Percentiles rank a stretch among this genome's conserved stretches.
phyloP scores from a whole-genome alignment of 35 echinoderm and acorn worm species.

The Lytechinus pictus region DNA sequence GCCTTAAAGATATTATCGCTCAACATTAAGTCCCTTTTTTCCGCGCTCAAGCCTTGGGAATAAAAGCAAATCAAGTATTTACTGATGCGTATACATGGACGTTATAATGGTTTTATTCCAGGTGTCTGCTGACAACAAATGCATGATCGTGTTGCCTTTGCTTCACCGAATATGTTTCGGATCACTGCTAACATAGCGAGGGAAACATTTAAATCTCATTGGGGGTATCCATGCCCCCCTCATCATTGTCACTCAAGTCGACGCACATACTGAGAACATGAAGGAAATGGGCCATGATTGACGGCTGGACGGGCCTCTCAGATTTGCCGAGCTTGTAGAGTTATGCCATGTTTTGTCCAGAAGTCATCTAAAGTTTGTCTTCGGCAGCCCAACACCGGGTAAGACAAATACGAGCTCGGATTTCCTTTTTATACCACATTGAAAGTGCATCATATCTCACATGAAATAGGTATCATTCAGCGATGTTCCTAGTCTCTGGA shows the following conservation, averaged over 20 bases:
- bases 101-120: not conserved
- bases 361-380: constrained; percentile 34
- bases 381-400: not conserved
- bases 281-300: not conserved
- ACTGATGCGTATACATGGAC: not conserved
- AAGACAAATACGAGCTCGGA: constrained; percentile 8
- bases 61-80: not conserved
- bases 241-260: not conserved
- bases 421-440: not conserved
- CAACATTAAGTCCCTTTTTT: not conserved
- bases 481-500: not conserved
- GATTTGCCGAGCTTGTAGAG: not conserved
- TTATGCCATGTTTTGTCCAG: constrained; percentile 18
- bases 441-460: constrained; percentile 13
- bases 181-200: not conserved
- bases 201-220: not conserved
- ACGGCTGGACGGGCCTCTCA: not conserved
- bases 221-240: not conserved
- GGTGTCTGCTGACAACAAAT: not conserved
- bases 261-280: not conserved
- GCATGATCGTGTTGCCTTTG: constrained; percentile 16
- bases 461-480: not conserved
- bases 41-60: not conserved
- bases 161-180: not conserved
- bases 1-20: not conserved